These are phyloP conservation scores for Drosophila dives DNA, from an alignment of 2,888 invertebrate species.

Conservation along the genomic window DNA sequence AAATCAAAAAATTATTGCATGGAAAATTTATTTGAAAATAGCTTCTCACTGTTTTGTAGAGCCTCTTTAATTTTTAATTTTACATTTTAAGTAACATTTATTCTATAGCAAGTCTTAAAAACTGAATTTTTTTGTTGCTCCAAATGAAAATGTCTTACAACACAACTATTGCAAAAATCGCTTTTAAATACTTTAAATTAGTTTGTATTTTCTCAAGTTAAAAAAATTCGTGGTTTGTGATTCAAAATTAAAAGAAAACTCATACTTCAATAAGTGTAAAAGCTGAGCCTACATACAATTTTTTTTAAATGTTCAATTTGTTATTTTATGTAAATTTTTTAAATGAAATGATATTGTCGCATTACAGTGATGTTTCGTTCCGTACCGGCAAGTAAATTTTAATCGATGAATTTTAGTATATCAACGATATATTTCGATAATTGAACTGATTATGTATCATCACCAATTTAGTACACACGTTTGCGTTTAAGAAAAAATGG, in stretches of 20 bases:
- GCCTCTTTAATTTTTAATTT: background rate
- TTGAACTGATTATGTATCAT: slow-evolving; percentile 1
- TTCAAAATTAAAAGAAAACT: background rate
- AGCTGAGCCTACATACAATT: no score
- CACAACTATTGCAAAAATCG: background rate
- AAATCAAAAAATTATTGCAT: background rate
- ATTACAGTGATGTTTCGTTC: background rate
- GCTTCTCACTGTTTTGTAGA: background rate
- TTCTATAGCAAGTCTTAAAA: background rate
- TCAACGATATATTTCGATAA: slow-evolving; percentile 1
- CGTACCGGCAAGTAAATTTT: background rate
- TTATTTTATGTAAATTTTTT: background rate
- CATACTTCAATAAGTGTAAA: background rate
- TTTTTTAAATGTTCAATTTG: background rate
- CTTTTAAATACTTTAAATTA: background rate
- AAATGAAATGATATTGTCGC: background rate
- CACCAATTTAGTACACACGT: slow-evolving; percentile 34
- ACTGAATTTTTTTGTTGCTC: background rate
- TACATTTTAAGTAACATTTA: background rate
- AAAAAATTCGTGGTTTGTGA: background rate
- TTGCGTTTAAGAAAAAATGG: slow-evolving; percentile 50
- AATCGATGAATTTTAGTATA: background rate
- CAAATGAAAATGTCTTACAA: background rate
- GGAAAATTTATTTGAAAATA: background rate
- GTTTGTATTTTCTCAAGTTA: background rate